A percentile compares a stretch with the other conserved stretches of the same genome.
Evolutionary conservation across 1,140 invertebrate genomes (phyloP).

Genomic region (Orussus abietinus): DNA sequence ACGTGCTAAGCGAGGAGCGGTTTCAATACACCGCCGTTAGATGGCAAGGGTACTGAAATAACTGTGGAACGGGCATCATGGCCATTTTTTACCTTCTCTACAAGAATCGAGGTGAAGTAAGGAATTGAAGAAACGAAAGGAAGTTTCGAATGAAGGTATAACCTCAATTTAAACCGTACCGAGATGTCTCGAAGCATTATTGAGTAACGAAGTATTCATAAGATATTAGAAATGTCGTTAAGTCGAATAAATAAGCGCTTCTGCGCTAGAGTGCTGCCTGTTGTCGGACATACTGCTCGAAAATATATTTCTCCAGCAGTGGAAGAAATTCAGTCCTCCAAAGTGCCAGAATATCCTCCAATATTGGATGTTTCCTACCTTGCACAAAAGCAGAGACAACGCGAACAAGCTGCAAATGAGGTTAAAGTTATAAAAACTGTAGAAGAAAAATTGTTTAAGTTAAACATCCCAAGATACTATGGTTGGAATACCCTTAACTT

Average conservation of each 20-base stretch:
- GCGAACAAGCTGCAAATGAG: slow-evolving; percentile 54
- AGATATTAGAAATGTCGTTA: slow-evolving; percentile 17
- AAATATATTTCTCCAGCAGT: slow-evolving; percentile 6
- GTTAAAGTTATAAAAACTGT: slow-evolving; percentile 65
- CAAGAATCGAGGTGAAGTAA: too few species aligned
- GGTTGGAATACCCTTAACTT: slow-evolving; percentile 66
- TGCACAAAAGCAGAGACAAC: slow-evolving; percentile 43
- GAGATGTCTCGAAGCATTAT: too few species aligned
- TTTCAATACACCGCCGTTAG: too few species aligned
- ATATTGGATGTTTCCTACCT: slow-evolving; percentile 57
- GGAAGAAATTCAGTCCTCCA: slow-evolving; percentile 44
- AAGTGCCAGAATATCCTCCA: slow-evolving; percentile 57
- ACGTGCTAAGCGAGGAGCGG: too few species aligned
- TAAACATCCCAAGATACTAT: slow-evolving; percentile 78
- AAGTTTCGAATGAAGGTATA: too few species aligned
- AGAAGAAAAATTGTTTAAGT: slow-evolving; percentile 76
- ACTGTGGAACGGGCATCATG: too few species aligned
- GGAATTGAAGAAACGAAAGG: too few species aligned
- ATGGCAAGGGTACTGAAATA: too few species aligned
- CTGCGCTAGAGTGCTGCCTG: not conserved
- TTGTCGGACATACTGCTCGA: not conserved
- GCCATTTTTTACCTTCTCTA: too few species aligned
- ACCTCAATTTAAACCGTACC: too few species aligned
- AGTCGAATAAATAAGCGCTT: slow-evolving; percentile 12
- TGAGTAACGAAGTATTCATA: too few species aligned